Base-by-base conservation (phyloP, 2,888 invertebrate genomes). In the Apomyelois bistriatella region DNA sequence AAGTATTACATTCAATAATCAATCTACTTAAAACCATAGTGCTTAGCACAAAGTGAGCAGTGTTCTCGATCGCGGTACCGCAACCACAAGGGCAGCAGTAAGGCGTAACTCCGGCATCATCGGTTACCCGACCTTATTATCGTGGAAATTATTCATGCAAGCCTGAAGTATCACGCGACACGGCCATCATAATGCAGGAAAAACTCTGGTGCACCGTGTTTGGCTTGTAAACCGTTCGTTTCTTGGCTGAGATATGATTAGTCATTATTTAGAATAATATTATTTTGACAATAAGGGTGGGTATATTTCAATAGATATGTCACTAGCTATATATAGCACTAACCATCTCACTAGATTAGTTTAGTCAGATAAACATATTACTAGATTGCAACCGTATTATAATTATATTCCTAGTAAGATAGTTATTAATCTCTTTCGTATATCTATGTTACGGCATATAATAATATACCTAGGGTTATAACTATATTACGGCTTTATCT, bases 111-210 rank as follows among this genome's bases (percentile, higher is more conserved):
- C 67, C 60, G 65, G 61, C 66, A 60, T 66, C 66, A 60, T 66
- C 63, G 69, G 67, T 58, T 51, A 53, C 52, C 49, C 57, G 48
- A 58, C 60, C 72, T 77, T 68, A 77, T 81, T 75, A 79, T 60
- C 62, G 61, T 64, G 56, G 59, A 70, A 74, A 76, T 79, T 79
- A 79, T 81, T 77, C 82, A 79, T 79, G 82, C 80, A 73, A 67
- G 69, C 63, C 56, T 15, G 52, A 62, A 58, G 47, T 60, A 68
- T 71, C 68, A 70, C 75, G n/a, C n/a, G 72, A 61, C 58, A 74
- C 65, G 68, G 64, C 66, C 61, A 78, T 67, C 72, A 70, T 79
- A 79, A 76, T 82, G 80, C 82, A 78, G 78, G 58, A 56, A 61
- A 68, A 61, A 68, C 30, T 28, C 36, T 49, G 30, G 13, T 58